Evolutionary conservation across 2,888 invertebrate species (phyloP).

Genomic region (Oscheius myriophilus): DNA sequence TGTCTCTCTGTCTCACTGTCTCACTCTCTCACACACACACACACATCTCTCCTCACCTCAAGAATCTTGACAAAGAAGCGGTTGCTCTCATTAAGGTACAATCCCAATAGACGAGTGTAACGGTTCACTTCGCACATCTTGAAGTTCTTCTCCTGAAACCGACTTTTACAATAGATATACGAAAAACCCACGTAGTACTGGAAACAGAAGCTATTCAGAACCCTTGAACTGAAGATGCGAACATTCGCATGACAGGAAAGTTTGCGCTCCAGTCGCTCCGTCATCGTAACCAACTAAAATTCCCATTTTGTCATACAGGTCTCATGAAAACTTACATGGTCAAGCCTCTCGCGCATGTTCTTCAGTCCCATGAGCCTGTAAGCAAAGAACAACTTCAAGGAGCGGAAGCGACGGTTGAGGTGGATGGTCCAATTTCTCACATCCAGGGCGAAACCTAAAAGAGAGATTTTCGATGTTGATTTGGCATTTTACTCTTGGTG

Average conservation of each 20-base stretch:
- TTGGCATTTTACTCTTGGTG: slow-evolving; percentile 12
- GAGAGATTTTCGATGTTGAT: too few relatives aligned
- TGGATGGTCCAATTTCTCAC: slow-evolving; percentile 21
- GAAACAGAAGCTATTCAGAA: slow-evolving; percentile 5
- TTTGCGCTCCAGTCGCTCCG: slow-evolving; percentile 13
- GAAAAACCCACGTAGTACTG: slow-evolving; percentile 1
- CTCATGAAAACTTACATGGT: too few relatives aligned
- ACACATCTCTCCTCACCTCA: background rate
- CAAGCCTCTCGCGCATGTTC: too few relatives aligned
- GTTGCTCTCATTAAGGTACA: slow-evolving; percentile 11
- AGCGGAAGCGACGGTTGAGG: slow-evolving; percentile 16
- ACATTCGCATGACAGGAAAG: slow-evolving; percentile 2
- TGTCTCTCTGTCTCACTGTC: too few relatives aligned
- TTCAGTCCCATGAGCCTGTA: slow-evolving; percentile 16
- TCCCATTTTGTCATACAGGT: background rate
- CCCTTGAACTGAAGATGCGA: slow-evolving; percentile 8
- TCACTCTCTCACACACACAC: background rate
- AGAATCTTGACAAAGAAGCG: background rate
- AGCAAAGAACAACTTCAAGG: slow-evolving; percentile 14
- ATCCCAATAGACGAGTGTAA: slow-evolving; percentile 12
- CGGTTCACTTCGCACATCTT: background rate
- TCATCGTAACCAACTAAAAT: slow-evolving; percentile 2
- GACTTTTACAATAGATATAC: background rate
- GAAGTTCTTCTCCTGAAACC: background rate
- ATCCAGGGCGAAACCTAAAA: slow-evolving; percentile 8